phyloP scores from a whole-genome alignment of 1,140 invertebrate genomes.

The Chlorops oryzae region DNA sequence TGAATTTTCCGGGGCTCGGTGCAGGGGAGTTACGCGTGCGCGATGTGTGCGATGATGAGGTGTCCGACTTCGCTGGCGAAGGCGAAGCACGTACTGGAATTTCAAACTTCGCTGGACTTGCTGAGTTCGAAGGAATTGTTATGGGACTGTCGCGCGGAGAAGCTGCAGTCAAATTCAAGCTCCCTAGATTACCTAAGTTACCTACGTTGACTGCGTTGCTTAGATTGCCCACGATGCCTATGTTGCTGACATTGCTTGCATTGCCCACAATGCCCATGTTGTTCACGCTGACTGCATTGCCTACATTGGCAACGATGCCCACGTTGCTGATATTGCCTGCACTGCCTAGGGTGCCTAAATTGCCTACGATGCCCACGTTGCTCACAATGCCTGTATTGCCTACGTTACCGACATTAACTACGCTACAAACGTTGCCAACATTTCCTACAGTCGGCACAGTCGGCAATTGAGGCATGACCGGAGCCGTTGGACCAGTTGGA shows the following conservation, averaged over 20 bases:
- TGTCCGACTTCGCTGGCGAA: constrained; percentile 44
- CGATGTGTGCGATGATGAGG: constrained; percentile 34
- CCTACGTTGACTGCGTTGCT: not conserved
- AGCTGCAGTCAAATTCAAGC: constrained; percentile 16
- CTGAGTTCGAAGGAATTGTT: constrained; percentile 41
- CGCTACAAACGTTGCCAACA: no score
- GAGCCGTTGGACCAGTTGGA: not conserved
- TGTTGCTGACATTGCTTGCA: not conserved
- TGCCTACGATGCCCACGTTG: no score
- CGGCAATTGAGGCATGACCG: not conserved
- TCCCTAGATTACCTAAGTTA: no score
- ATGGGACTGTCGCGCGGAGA: constrained; percentile 44
- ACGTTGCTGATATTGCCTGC: no score
- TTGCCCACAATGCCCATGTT: no score
- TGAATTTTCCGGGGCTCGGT: constrained; percentile 43
- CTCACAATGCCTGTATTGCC: no score
- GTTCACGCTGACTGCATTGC: no score
- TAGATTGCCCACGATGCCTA: not conserved
- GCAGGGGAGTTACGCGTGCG: constrained; percentile 40
- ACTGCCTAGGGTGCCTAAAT: no score
- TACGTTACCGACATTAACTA: no score
- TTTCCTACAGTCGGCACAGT: not conserved
- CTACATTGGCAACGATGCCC: no score
- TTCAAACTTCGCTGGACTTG: constrained; percentile 46
- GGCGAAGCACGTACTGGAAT: constrained; percentile 39